These are phyloP conservation scores for Trichopoda pennipes DNA, from an alignment of 2,888 invertebrate genomes.

Conservation along the genomic window DNA sequence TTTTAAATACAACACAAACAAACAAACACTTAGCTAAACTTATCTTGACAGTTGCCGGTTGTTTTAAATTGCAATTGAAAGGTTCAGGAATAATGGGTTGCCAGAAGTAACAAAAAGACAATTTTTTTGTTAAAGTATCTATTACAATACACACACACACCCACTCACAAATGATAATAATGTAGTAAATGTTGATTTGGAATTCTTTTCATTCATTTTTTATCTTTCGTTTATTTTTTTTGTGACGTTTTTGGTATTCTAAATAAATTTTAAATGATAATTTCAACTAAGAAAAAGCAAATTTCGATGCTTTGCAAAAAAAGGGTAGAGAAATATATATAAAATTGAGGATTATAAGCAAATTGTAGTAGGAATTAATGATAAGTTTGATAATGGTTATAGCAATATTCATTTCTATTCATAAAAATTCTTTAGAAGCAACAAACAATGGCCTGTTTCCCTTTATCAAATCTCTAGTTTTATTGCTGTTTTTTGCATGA, in stretches of 20 bases:
- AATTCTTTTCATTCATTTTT: slow-evolving; percentile 6
- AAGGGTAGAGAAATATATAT: slow-evolving; percentile 40
- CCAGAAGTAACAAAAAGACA: neutral
- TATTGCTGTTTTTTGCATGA: slow-evolving; percentile 3
- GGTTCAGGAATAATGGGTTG: slow-evolving; percentile 3
- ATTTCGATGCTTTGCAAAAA: neutral
- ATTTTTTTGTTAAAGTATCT: slow-evolving; percentile 27
- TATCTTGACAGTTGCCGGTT: slow-evolving; percentile 34
- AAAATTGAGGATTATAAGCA: neutral
- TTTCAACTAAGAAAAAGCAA: slow-evolving; percentile 16
- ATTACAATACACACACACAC: neutral
- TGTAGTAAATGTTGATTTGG: slow-evolving; percentile 45
- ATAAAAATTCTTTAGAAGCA: slow-evolving; percentile 51
- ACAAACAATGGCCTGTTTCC: slow-evolving; percentile 37
- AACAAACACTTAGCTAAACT: slow-evolving; percentile 3
- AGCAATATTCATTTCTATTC: slow-evolving; percentile 48
- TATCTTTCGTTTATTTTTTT: slow-evolving; percentile 3
- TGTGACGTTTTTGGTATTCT: slow-evolving; percentile 26
- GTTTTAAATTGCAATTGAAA: slow-evolving; percentile 40
- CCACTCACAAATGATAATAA: slow-evolving; percentile 37
- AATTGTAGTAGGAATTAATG: slow-evolving; percentile 3
- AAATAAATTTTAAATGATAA: slow-evolving; percentile 53
- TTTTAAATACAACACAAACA: too few relatives aligned
- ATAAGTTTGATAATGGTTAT: neutral
- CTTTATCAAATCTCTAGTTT: slow-evolving; percentile 12